A percentile compares a stretch with the other conserved stretches of the same genome.
Evolutionary conservation across 2,888 invertebrate genomes (phyloP).

Genomic region (Drosophila nr. fundita): DNA sequence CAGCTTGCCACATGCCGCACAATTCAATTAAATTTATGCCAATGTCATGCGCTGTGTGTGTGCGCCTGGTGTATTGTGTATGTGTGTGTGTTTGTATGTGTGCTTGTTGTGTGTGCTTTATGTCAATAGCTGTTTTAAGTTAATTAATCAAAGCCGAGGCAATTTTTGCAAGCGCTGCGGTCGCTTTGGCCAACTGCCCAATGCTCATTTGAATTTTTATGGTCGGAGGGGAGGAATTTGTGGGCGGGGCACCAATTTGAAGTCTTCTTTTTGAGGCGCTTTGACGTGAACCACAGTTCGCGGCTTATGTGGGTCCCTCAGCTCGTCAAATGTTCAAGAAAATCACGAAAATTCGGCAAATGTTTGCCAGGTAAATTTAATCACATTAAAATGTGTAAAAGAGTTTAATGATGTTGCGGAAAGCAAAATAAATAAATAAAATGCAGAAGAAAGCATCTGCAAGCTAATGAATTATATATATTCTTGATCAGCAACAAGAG

Average conservation of each 20-base stretch:
- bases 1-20: constrained; percentile 45
- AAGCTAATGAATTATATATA: neutral
- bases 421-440: neutral
- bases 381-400: neutral
- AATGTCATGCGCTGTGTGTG: constrained; percentile 52
- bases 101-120: constrained; percentile 16
- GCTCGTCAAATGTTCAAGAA: neutral
- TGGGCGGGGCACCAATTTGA: constrained; percentile 1
- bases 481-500: neutral
- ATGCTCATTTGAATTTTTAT: constrained; percentile 34
- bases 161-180: constrained; percentile 68
- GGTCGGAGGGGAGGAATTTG: neutral
- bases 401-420: neutral
- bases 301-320: neutral
- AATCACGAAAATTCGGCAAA: neutral
- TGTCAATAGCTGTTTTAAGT: constrained; percentile 74
- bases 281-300: neutral
- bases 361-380: neutral
- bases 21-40: constrained; percentile 74
- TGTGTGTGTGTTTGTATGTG: constrained; percentile 11
- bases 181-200: constrained; percentile 41
- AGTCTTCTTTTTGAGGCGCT: constrained; percentile 1
- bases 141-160: constrained; percentile 75
- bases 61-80: constrained; percentile 22
- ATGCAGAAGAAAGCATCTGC: neutral